These are phyloP conservation scores for Hylyphantes graminicola DNA, from an alignment of 1,140 invertebrate species.

Conservation along the genomic window DNA sequence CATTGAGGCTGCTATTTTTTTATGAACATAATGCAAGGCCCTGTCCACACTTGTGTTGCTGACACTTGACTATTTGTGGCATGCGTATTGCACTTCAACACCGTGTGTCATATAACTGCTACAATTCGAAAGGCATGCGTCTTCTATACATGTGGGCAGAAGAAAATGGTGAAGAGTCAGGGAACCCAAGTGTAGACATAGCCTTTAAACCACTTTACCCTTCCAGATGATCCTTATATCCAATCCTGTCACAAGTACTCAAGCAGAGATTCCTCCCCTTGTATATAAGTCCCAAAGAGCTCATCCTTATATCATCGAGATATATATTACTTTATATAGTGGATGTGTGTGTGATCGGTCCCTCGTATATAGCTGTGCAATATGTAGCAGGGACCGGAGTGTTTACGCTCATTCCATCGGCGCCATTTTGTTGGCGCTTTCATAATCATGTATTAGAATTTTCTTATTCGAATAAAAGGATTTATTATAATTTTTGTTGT, in stretches of 20 bases:
- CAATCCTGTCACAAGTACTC: background rate
- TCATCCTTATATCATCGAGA: background rate
- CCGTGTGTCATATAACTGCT: background rate
- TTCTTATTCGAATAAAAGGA: slow-evolving; percentile 42
- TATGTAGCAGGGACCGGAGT: slow-evolving; percentile 2
- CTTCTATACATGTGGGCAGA: background rate
- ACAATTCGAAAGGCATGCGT: background rate
- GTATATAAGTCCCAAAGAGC: slow-evolving; percentile 51
- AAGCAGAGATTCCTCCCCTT: slow-evolving; percentile 24
- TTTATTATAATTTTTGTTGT: slow-evolving; percentile 8
- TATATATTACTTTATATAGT: slow-evolving; percentile 4
- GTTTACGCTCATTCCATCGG: slow-evolving; percentile 4
- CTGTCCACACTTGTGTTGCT: too few relatives aligned
- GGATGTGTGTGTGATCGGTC: background rate
- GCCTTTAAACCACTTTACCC: background rate
- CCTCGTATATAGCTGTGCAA: slow-evolving; percentile 49
- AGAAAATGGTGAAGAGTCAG: background rate
- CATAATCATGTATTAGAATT: slow-evolving; percentile 47
- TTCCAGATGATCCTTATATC: background rate
- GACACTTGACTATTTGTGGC: too few relatives aligned
- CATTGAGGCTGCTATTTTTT: too few relatives aligned
- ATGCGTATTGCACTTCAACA: too few relatives aligned
- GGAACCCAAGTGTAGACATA: background rate
- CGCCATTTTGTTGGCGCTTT: background rate
- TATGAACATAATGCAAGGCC: too few relatives aligned